Conservation (phyloP, 2,797 vertebrate species). For the Valencia hispanica region DNA sequence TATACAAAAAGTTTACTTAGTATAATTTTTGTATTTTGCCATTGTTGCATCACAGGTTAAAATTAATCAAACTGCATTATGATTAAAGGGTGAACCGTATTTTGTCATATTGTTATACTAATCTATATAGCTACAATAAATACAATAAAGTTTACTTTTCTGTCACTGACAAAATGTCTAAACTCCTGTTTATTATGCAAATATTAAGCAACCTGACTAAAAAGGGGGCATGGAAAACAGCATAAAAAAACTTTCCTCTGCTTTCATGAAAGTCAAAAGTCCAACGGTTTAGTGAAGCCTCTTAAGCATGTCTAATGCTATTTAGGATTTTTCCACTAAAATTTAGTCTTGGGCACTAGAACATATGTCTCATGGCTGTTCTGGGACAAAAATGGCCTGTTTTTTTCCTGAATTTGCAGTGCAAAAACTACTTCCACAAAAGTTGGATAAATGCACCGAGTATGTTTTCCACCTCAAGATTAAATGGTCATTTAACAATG, state of each 20-base stretch:
- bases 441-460: background rate
- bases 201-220: background rate
- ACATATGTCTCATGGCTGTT: background rate
- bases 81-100: background rate
- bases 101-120: background rate
- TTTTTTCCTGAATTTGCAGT: background rate
- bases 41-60: background rate
- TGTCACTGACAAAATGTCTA: background rate
- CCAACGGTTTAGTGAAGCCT: background rate
- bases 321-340: background rate
- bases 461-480: background rate
- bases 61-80: background rate
- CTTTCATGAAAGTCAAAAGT: background rate
- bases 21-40: background rate
- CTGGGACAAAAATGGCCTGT: background rate
- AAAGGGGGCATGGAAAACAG: background rate
- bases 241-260: background rate
- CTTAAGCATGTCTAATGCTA: background rate
- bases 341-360: background rate
- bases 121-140: background rate
- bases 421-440: background rate
- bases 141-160: background rate
- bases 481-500: conserved; percentile 4
- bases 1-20: no score
- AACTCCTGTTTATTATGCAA: background rate